Evolutionary conservation across 2,113 vertebrate genomes (phyloP).

Genomic region (Apaloderma vittatum): DNA sequence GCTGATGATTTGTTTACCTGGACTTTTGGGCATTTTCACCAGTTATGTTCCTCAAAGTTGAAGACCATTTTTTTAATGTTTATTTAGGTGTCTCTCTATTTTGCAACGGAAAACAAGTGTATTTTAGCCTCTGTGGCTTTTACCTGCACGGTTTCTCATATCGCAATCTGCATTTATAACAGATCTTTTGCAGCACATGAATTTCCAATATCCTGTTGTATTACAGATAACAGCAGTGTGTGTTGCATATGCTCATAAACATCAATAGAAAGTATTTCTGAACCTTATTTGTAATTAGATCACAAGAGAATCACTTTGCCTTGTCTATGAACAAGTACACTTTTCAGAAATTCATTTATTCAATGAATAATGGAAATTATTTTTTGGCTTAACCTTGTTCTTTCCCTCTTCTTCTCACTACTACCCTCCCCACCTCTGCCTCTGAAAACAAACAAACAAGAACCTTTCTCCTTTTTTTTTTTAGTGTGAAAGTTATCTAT

Average conservation of each 20-base stretch:
- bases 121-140: not conserved
- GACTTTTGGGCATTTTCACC: not conserved
- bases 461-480: not conserved
- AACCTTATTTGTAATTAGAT: not conserved
- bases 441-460: not conserved
- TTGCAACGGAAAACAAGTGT: not conserved
- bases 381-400: not conserved
- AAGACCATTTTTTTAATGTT: not conserved
- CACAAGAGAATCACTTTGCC: not conserved
- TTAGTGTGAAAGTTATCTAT: not conserved
- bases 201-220: not conserved
- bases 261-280: not conserved
- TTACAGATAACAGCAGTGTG: not conserved
- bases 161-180: not conserved
- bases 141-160: not conserved
- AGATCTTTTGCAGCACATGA: not conserved
- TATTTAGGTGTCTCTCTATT: not conserved
- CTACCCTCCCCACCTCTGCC: too few species aligned
- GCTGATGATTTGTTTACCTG: not conserved
- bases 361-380: not conserved
- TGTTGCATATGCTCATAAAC: not conserved
- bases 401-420: not conserved
- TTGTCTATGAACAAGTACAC: not conserved
- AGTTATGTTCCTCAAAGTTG: not conserved
- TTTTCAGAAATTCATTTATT: not conserved